These are phyloP conservation scores for Dasypus novemcinctus DNA, from an alignment of 2,113 vertebrate genomes.

Conservation along the genomic window DNA sequence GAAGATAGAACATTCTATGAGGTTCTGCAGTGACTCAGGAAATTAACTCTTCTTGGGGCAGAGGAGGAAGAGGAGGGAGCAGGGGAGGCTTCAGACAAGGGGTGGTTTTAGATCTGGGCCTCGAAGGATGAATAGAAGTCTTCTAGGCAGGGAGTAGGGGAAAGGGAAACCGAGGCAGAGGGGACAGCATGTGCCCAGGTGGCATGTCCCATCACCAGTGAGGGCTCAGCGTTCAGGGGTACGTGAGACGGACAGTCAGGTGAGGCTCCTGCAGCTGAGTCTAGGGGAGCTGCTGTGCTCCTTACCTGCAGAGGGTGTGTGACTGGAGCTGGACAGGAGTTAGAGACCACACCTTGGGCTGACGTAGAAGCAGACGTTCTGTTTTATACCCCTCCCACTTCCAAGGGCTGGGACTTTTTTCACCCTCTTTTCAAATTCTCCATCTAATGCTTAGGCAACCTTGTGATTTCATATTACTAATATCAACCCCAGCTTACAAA, in stretches of 20 bases:
- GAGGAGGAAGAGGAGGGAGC: too few relatives aligned
- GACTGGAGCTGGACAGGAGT: neutral
- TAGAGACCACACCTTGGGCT: neutral
- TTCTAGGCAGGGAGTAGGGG: neutral
- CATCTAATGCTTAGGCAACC: rapidly evolving
- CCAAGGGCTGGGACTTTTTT: neutral
- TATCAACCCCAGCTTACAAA: neutral
- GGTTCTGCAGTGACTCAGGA: neutral
- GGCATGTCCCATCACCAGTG: neutral
- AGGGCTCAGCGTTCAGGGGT: neutral
- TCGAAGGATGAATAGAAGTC: neutral
- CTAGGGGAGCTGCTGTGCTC: too few relatives aligned
- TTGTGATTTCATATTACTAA: too few relatives aligned
- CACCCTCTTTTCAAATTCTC: neutral
- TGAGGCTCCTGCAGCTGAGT: too few relatives aligned
- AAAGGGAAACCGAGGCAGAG: neutral
- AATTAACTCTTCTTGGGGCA: neutral
- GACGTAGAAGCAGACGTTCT: neutral
- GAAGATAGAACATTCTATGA: neutral
- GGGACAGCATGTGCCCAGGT: neutral
- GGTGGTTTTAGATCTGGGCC: neutral
- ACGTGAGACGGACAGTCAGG: too few relatives aligned
- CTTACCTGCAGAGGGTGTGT: neutral
- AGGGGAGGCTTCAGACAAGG: neutral
- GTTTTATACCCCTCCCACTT: neutral